These are phyloP conservation scores for Montipora sp. DNA, from an alignment of 64 coral and sea anemone species.

Conservation along the genomic window DNA sequence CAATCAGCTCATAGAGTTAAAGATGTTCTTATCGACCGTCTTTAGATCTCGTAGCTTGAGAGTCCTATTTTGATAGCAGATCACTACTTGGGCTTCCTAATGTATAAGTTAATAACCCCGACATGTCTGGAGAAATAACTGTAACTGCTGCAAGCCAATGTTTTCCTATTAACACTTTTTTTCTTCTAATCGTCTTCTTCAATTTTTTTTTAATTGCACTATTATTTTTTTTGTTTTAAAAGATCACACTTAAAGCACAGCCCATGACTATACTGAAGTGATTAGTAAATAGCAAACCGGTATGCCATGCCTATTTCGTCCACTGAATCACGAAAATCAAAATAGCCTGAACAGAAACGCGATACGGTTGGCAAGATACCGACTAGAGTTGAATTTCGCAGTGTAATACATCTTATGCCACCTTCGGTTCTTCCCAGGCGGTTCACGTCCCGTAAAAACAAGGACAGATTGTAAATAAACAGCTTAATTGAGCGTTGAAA, in stretches of 20 bases:
- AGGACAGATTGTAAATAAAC: slow-evolving; percentile 56
- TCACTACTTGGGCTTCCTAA: not conserved
- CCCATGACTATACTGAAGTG: not conserved
- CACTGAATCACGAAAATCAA: not conserved
- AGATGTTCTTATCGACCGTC: not conserved
- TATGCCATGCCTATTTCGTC: not conserved
- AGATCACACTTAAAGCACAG: not conserved
- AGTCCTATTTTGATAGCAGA: not conserved
- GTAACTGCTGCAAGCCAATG: not conserved
- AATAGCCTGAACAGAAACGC: not conserved
- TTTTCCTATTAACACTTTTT: not conserved
- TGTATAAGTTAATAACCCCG: not conserved
- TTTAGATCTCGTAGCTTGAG: not conserved
- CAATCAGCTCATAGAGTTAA: not conserved
- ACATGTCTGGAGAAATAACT: not conserved
- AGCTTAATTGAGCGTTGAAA: slow-evolving; percentile 60
- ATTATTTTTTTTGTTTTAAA: not conserved
- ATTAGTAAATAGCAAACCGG: not conserved
- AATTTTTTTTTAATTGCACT: not conserved
- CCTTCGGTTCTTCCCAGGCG: slow-evolving; percentile 22
- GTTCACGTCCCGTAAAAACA: slow-evolving; percentile 37
- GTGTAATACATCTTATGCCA: slow-evolving; percentile 1
- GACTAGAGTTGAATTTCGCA: slow-evolving; percentile 25
- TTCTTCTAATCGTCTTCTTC: not conserved
- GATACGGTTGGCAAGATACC: slow-evolving; percentile 29